Evolutionary conservation across 2,113 vertebrate genomes (phyloP).

Genomic region (Zosterops borbonicus): DNA sequence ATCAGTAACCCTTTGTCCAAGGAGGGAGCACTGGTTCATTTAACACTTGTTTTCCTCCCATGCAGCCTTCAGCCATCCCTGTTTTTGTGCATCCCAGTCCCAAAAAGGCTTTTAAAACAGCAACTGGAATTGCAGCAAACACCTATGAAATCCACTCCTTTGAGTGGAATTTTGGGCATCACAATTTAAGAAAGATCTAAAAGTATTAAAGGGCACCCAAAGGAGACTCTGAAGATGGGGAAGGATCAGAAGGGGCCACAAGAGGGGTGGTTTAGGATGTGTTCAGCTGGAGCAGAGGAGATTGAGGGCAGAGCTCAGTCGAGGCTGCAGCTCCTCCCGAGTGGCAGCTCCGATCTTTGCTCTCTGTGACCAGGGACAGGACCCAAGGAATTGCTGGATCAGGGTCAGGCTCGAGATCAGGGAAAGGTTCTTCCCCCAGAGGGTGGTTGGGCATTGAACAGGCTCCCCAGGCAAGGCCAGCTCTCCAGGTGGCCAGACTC

Average conservation of each 20-base stretch:
- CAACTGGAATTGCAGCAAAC: background rate
- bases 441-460: background rate
- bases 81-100: background rate
- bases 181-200: background rate
- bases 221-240: background rate
- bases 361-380: background rate
- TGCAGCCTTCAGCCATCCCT: background rate
- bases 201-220: background rate
- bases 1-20: background rate
- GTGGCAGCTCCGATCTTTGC: background rate
- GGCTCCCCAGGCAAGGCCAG: background rate
- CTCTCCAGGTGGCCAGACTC: background rate
- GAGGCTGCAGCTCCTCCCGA: background rate
- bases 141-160: background rate
- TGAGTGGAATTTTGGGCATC: background rate
- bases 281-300: background rate
- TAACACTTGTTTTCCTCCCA: background rate
- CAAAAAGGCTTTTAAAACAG: background rate
- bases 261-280: fast-evolving
- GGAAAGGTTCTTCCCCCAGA: background rate
- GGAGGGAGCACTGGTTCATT: background rate
- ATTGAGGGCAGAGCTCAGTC: background rate
- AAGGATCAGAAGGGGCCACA: background rate
- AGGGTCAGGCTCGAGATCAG: background rate
- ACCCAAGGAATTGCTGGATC: background rate